phyloP scores from a whole-genome alignment of 1,140 invertebrate genomes.

The Sarcophaga peregrina region DNA sequence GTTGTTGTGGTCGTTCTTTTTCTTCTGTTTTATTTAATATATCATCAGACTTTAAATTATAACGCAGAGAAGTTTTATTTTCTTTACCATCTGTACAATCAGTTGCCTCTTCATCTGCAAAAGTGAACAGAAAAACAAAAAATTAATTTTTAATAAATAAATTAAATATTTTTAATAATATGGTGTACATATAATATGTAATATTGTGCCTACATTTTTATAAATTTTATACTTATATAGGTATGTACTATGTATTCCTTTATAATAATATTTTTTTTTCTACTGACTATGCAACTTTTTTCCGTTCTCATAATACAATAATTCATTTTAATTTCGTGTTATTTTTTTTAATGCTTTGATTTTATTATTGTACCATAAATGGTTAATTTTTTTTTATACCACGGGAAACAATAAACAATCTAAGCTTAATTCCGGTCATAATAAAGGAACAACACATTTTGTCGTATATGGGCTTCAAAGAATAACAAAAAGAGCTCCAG shows the following conservation, averaged over 20 bases:
- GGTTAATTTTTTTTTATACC: not conserved
- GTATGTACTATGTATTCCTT: too few relatives aligned
- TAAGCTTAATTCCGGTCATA: slow-evolving; percentile 34
- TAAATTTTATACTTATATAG: too few relatives aligned
- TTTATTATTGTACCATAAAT: slow-evolving; percentile 2
- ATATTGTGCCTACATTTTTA: too few relatives aligned
- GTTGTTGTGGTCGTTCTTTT: slow-evolving; percentile 5
- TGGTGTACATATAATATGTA: too few relatives aligned
- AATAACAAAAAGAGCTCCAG: not conserved
- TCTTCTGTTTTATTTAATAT: not conserved
- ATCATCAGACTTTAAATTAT: slow-evolving; percentile 27
- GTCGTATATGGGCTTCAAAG: not conserved
- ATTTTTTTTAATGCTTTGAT: not conserved
- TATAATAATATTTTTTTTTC: too few relatives aligned
- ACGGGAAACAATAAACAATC: slow-evolving; percentile 37
- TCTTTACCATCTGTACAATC: slow-evolving; percentile 17
- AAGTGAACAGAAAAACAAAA: not conserved
- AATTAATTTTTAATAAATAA: not conserved
- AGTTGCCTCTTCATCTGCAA: slow-evolving; percentile 28
- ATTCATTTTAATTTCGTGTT: not conserved
- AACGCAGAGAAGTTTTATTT: slow-evolving; percentile 10
- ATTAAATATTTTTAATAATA: too few relatives aligned
- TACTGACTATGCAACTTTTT: too few relatives aligned
- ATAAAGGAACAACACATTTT: not conserved
- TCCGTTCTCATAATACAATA: not conserved